Percentiles rank a stretch among this genome's conserved stretches.
Conservation (phyloP, 2,113 vertebrate genomes). For the Microcebus tavaratra region DNA sequence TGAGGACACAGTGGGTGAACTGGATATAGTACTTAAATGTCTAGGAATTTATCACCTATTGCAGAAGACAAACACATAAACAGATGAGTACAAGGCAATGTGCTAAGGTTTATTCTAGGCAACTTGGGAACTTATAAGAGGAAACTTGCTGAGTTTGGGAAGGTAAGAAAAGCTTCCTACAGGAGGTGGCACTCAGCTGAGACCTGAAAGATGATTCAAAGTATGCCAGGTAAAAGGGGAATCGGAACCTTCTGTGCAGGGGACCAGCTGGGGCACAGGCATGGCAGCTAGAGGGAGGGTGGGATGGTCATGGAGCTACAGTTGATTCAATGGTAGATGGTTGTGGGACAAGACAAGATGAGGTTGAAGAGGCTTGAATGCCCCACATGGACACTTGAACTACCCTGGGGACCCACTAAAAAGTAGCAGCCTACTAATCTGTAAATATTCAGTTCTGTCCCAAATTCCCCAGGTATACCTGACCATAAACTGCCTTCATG, state of each 20-base stretch:
- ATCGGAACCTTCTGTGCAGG: background rate
- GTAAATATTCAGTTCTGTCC: background rate
- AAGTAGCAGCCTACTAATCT: background rate
- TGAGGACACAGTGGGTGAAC: background rate
- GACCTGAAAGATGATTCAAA: conserved; percentile 28
- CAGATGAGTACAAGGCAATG: background rate
- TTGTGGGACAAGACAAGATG: background rate
- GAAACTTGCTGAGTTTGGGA: background rate
- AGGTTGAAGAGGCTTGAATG: background rate
- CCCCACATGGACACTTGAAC: background rate
- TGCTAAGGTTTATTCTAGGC: conserved; percentile 33
- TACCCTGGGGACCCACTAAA: background rate
- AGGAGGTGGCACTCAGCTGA: background rate
- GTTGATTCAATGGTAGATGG: background rate
- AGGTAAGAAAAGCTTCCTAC: background rate
- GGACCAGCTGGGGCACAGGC: background rate
- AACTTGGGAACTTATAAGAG: background rate
- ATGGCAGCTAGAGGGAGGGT: background rate
- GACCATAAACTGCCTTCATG: background rate
- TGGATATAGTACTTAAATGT: background rate
- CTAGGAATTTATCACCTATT: conserved; percentile 41
- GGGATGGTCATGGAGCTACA: background rate
- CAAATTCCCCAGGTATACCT: background rate
- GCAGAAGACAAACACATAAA: background rate
- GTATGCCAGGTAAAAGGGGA: background rate